Evolutionary conservation across 2,113 vertebrate genomes (phyloP).

Genomic region (Irena cyanogastra): DNA sequence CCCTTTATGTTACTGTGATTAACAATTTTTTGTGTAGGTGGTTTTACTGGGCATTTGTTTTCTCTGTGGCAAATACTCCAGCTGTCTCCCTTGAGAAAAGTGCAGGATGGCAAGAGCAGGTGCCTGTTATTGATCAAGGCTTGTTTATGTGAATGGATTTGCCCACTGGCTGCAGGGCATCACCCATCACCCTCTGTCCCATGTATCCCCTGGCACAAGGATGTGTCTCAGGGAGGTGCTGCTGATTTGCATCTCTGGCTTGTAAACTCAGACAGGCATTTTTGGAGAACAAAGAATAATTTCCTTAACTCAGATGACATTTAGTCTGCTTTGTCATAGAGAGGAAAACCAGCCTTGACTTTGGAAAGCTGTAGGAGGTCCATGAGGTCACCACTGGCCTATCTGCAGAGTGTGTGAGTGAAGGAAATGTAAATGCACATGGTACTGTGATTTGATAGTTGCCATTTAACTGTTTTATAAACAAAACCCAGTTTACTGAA

Average conservation of each 20-base stretch:
- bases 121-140: neutral
- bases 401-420: neutral
- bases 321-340: neutral
- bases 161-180: neutral
- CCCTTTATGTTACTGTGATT: accelerated
- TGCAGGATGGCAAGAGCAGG: neutral
- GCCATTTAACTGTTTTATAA: neutral
- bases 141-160: neutral
- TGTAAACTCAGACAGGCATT: neutral
- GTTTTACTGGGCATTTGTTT: neutral
- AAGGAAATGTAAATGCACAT: neutral
- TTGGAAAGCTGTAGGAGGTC: neutral
- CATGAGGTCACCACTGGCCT: neutral
- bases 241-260: neutral
- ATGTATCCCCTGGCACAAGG: neutral
- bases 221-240: neutral
- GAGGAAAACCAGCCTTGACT: neutral
- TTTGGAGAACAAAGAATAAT: neutral
- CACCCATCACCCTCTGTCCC: neutral
- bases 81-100: neutral
- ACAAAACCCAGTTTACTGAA: neutral
- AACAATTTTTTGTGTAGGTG: neutral
- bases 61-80: neutral
- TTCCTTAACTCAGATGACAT: neutral
- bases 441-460: neutral